These are phyloP conservation scores for Chelonia mydas DNA, from an alignment of 2,797 vertebrate genomes.

Conservation along the genomic window DNA sequence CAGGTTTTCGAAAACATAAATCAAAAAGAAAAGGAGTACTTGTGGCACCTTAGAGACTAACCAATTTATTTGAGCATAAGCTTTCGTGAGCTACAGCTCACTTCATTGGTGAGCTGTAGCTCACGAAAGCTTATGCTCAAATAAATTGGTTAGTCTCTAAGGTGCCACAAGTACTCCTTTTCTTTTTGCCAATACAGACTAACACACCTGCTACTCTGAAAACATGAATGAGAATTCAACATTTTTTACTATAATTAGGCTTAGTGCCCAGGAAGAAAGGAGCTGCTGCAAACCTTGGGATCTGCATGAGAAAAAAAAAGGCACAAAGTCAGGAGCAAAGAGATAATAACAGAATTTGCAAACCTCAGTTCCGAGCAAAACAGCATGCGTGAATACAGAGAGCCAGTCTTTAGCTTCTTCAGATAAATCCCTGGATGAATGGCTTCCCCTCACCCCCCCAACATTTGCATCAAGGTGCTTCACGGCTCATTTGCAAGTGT, in stretches of 20 bases:
- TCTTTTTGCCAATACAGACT: too few relatives aligned
- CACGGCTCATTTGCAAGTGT: slow-evolving; percentile 54
- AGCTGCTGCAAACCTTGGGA: background rate
- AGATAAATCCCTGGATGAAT: slow-evolving; percentile 50
- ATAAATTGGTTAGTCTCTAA: too few relatives aligned
- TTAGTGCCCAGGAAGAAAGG: background rate
- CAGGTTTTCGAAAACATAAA: background rate
- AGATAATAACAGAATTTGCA: slow-evolving; percentile 35
- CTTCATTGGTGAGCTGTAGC: too few relatives aligned
- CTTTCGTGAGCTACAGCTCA: too few relatives aligned
- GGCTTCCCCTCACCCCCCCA: slow-evolving; percentile 7
- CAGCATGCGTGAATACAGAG: slow-evolving; percentile 2
- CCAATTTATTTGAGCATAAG: too few relatives aligned
- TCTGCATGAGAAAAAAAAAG: background rate
- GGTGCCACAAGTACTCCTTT: too few relatives aligned
- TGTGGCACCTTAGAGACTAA: too few relatives aligned
- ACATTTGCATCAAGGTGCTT: slow-evolving; percentile 34
- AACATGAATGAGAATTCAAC: background rate
- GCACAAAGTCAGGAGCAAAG: slow-evolving; percentile 12
- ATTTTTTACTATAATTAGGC: background rate
- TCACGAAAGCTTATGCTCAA: too few relatives aligned
- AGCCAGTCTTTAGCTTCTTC: slow-evolving; percentile 16
- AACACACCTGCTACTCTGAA: background rate
- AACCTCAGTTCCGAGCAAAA: background rate
- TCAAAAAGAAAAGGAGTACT: background rate